These are phyloP conservation scores for Lagodon rhomboides DNA, from an alignment of 2,797 vertebrate genomes.

Conservation along the genomic window DNA sequence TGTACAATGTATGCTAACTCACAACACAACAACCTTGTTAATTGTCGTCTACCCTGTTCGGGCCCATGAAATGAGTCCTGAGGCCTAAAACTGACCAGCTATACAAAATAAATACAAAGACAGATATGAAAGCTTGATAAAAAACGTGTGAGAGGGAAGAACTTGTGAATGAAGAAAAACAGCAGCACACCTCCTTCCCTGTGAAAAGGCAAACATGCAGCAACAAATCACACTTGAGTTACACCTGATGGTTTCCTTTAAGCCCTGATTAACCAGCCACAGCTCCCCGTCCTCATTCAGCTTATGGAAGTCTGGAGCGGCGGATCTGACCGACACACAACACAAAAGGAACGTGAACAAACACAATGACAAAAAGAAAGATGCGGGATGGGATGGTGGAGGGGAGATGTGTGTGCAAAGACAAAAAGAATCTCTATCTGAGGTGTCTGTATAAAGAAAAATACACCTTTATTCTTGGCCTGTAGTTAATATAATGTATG, in stretches of 20 bases:
- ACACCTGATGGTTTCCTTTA: constrained; percentile 99
- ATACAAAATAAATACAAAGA: neutral
- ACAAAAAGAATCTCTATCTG: constrained; percentile 6
- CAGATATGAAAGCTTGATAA: neutral
- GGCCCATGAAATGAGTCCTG: neutral
- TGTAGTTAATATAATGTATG: too few relatives aligned
- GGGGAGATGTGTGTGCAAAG: neutral
- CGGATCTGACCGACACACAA: constrained; percentile 91
- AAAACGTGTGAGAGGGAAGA: constrained; percentile 37
- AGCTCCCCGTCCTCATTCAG: constrained; percentile 99
- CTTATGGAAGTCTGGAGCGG: constrained; percentile 93
- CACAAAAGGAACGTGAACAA: constrained; percentile 82
- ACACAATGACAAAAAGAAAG: constrained; percentile 65
- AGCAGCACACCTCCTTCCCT: constrained; percentile 35
- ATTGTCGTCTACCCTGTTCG: neutral
- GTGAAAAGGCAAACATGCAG: constrained; percentile 63
- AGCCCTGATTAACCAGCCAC: constrained; percentile 99
- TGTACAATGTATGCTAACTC: neutral
- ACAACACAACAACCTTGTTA: neutral
- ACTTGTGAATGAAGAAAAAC: constrained; percentile 5
- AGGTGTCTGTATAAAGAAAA: neutral
- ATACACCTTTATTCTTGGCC: neutral
- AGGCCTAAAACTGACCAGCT: neutral
- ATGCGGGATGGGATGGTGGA: constrained; percentile 63
- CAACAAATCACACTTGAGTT: constrained; percentile 65